phyloP scores from a whole-genome alignment of 2,113 vertebrate species.

The Ammodytes dubius region DNA sequence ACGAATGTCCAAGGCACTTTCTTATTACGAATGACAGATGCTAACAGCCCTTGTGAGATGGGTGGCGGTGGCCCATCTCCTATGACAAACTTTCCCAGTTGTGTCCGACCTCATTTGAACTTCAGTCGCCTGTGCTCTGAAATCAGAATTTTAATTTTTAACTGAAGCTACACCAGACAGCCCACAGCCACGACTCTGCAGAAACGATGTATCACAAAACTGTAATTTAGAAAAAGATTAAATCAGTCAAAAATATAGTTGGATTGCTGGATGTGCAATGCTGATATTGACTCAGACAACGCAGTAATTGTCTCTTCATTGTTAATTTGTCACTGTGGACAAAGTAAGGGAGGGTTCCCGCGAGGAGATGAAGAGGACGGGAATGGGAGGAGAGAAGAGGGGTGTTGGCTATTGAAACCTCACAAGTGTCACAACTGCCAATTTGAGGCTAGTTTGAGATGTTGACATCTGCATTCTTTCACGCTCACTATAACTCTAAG shows the following conservation, averaged over 20 bases:
- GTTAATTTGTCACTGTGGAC: neutral
- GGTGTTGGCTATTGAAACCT: constrained; percentile 70
- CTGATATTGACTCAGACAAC: neutral
- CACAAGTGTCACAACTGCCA: constrained; percentile 79
- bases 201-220: no score
- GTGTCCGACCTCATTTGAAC: constrained; percentile 63
- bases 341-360: constrained; percentile 41
- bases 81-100: constrained; percentile 28
- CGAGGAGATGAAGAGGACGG: constrained; percentile 4
- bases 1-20: constrained; percentile 46
- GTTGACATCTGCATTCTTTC: constrained; percentile 83
- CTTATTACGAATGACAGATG: constrained; percentile 58
- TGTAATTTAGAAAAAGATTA: no score
- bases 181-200: no score
- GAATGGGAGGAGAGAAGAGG: neutral
- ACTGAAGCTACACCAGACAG: neutral
- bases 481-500: constrained; percentile 59
- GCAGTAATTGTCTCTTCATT: neutral
- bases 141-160: neutral
- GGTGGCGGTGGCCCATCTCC: constrained; percentile 34
- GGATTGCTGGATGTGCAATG: no score
- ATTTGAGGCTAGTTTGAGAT: constrained; percentile 78
- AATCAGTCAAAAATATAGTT: no score
- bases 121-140: constrained; percentile 2
- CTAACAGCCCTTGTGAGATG: constrained; percentile 40